Evolutionary conservation across 2,888 invertebrate genomes (phyloP), one percentile per base, ranked within the genome.

Genomic region (Cylloceria caligata): DNA sequence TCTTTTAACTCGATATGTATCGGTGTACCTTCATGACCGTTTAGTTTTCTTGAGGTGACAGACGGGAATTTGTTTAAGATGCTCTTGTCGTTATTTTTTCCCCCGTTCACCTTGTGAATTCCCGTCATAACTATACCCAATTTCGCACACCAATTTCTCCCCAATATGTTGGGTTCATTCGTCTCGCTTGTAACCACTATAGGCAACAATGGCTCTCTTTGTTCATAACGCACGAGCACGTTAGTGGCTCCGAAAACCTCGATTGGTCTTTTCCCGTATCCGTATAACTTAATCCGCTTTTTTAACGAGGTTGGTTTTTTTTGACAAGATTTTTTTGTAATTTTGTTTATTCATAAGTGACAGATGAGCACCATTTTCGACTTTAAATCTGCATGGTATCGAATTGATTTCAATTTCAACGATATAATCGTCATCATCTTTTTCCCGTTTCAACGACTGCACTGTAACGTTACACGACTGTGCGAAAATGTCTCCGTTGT

Each of bases 81-180:
- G 5, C 11, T 57, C n/a, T 72, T 47, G 27, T 36, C 24, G 19
- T 64, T 42, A 27, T 30, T 42, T 19, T 24, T 24, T 11, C 73
- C 65, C 72, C 73, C 68, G 24, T 36, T 13, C 11, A 78, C 62
- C 3, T 39, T 77, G 52, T 82, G 74, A 2, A 75, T 82, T 36
- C 82, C 82, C 9, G 16, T 69, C 27, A 82, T 69, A 19, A 24
- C 60, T 49, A 78, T 82, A n/a, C 78, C 74, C 34, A 79, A 24
- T n/a, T 78, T 13, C 55, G 39, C 75, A 27, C 79, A 82, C 79
- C 79, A 82, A 69, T 82, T 82, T 64, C 65, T 34, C 60, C 82
- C 82, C 13, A 82, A 39, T 65, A 82, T 30, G 27, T 79, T 82
- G 47, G 71, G 69, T 30, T 79, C 79, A 24, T 9, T n/a, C 13